Evolutionary conservation across 2,888 invertebrate genomes (phyloP).

Genomic region (Drosophila niveifrons): DNA sequence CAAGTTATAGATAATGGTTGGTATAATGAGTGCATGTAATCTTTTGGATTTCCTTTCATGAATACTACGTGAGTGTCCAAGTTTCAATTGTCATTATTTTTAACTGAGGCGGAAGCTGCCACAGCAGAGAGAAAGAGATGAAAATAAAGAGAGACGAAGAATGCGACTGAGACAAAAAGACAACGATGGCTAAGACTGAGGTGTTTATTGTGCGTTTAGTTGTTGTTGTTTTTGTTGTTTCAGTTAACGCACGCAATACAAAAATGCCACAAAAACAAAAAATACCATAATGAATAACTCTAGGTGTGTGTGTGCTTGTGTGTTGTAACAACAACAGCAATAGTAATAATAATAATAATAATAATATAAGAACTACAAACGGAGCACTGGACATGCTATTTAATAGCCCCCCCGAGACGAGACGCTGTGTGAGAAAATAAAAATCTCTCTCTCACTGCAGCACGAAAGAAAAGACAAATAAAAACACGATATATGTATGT

Average conservation of each 20-base stretch:
- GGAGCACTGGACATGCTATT: constrained; percentile 55
- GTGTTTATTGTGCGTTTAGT: constrained; percentile 62
- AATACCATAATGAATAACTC: constrained; percentile 43
- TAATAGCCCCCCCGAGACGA: constrained; percentile 58
- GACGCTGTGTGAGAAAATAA: constrained; percentile 61
- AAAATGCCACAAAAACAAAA: constrained; percentile 66
- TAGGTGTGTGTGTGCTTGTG: constrained; percentile 13
- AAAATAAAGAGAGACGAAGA: constrained; percentile 25
- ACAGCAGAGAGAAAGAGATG: constrained; percentile 11
- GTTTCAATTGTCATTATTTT: constrained; percentile 76
- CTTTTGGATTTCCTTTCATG: constrained; percentile 53
- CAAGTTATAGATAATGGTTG: constrained; percentile 45
- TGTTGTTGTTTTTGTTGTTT: constrained; percentile 40
- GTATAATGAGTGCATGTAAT: constrained; percentile 59
- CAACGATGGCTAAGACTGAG: constrained; percentile 37
- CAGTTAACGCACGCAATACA: constrained; percentile 56
- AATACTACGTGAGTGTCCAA: constrained; percentile 50
- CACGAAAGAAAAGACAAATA: constrained; percentile 30
- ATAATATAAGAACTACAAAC: constrained; percentile 54
- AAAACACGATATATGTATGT: constrained; percentile 5
- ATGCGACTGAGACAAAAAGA: constrained; percentile 41
- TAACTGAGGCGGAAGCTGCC: constrained; percentile 78
- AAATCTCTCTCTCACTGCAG: constrained; percentile 16
- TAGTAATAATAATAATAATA: constrained; percentile 52
- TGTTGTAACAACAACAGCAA: constrained; percentile 43